A percentile compares a stretch with the other conserved stretches of the same genome.
Evolutionary conservation across 2,888 invertebrate genomes (phyloP).

Genomic region (Philopedon plagiatum): DNA sequence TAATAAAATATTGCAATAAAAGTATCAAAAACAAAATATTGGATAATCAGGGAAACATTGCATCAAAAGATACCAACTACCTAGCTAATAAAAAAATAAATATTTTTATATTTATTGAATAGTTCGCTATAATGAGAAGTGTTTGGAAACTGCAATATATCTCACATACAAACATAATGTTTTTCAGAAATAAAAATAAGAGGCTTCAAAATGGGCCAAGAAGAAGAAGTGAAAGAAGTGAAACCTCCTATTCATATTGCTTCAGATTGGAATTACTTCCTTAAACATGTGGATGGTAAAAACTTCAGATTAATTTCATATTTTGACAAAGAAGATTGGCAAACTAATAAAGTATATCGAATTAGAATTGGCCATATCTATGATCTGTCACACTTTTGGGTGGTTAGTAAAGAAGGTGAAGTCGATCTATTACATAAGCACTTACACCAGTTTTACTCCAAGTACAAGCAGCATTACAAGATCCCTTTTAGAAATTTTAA

Average conservation of each 20-base stretch:
- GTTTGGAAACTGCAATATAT: no score
- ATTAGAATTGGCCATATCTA: slow-evolving; percentile 36
- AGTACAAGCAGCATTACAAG: slow-evolving; percentile 28
- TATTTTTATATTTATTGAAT: no score
- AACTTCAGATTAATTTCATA: slow-evolving; percentile 17
- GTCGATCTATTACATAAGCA: slow-evolving; percentile 34
- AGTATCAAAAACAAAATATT: no score
- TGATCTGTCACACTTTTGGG: slow-evolving; percentile 45
- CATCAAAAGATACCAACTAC: no score
- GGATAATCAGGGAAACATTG: no score
- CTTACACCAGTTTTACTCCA: slow-evolving; percentile 34
- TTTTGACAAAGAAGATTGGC: slow-evolving; percentile 40
- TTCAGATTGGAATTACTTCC: slow-evolving; percentile 36
- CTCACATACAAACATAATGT: no score
- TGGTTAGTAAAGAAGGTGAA: slow-evolving; percentile 35
- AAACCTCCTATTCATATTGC: slow-evolving; percentile 10
- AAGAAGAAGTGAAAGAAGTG: neutral
- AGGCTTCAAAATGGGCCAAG: neutral
- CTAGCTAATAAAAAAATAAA: no score
- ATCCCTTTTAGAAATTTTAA: slow-evolving; percentile 13
- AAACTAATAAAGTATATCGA: neutral
- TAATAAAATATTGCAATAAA: no score
- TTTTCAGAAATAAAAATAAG: no score
- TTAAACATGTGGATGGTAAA: neutral
- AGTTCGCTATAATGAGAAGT: no score